Conservation (phyloP, 2,888 invertebrate genomes). For the Lithophane semibrunnea region DNA sequence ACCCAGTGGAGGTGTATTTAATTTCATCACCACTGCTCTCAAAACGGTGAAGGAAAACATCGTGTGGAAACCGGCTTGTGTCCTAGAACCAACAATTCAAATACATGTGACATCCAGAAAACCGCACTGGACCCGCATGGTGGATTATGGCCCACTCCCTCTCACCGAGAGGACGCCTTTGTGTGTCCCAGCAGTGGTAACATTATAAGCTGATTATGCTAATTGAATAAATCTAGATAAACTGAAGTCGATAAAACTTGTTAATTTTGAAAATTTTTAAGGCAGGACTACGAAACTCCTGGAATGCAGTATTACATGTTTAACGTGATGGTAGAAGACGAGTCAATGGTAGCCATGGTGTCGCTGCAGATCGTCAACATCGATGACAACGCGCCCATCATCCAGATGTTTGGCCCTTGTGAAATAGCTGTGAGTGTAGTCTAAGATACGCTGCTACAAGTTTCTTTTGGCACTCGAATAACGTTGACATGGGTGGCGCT, state of each 20-base stretch:
- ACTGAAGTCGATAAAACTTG: neutral
- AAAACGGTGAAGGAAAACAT: neutral
- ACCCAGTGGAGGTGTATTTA: neutral
- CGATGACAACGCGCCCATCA: conserved; percentile 89
- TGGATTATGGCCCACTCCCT: neutral
- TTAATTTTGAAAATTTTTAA: conserved; percentile 59
- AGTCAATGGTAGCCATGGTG: conserved; percentile 76
- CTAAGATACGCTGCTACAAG: neutral
- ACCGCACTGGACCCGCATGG: too few relatives aligned
- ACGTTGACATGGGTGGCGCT: neutral
- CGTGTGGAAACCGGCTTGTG: neutral
- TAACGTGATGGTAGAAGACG: conserved; percentile 72
- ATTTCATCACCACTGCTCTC: neutral
- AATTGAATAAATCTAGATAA: neutral
- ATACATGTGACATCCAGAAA: neutral
- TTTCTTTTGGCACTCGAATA: neutral
- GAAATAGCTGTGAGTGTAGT: conserved; percentile 82
- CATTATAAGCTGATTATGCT: neutral
- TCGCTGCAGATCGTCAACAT: conserved; percentile 86
- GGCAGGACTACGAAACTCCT: conserved; percentile 90
- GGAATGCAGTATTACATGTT: conserved; percentile 86
- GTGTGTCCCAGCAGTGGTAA: too few relatives aligned
- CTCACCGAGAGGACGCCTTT: neutral
- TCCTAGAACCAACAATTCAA: neutral
- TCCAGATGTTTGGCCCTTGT: conserved; percentile 84